Evolutionary conservation across 2,888 invertebrate species (phyloP), one percentile per base, ranked within the genome.

Genomic region (Allygus modestus): DNA sequence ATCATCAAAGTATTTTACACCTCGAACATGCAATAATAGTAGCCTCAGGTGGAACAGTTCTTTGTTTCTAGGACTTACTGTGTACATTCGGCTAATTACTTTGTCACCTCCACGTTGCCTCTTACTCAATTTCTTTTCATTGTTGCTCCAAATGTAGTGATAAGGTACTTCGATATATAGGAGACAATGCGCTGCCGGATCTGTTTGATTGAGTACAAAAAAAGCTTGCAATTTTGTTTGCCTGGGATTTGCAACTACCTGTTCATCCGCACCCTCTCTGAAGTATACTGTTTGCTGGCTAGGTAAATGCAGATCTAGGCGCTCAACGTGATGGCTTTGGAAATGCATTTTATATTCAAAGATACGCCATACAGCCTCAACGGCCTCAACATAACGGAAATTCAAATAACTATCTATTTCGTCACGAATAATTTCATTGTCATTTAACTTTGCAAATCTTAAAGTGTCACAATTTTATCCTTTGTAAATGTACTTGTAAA

Each of bases 61-160:
- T 23, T 23, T 23, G 82, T 82, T 43, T 82, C 43, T 82, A 15
- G 71, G 82, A 46, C 37, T 82, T 58, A 17, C n/a, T n/a, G n/a
- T n/a, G n/a, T n/a, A n/a, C n/a, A n/a, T n/a, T n/a, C n/a, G n/a
- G n/a, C n/a, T n/a, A n/a, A n/a, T n/a, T n/a, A n/a, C n/a, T n/a
- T n/a, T n/a, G n/a, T n/a, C n/a, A n/a, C n/a, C n/a, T n/a, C 41
- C 26, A 37, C 46, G 26, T 58, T 58, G 58, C 23, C 54, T 37
- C 37, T 69, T 37, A 1, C 17, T 51, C 71, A 33, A 82, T 15
- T 11, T 51, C 28, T 54, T 79, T 26, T 23, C 28, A 15, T 28
- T 79, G 1, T 79, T 20, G 12, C 37, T 79, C 79, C 79, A 79
- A 51, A 51, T 17, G 26, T 79, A 79, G 15, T 79, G 23, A 20